Evolutionary conservation across 2,888 invertebrate genomes (phyloP), one percentile per base, ranked within the genome.

Genomic region (Nowickia ferox): DNA sequence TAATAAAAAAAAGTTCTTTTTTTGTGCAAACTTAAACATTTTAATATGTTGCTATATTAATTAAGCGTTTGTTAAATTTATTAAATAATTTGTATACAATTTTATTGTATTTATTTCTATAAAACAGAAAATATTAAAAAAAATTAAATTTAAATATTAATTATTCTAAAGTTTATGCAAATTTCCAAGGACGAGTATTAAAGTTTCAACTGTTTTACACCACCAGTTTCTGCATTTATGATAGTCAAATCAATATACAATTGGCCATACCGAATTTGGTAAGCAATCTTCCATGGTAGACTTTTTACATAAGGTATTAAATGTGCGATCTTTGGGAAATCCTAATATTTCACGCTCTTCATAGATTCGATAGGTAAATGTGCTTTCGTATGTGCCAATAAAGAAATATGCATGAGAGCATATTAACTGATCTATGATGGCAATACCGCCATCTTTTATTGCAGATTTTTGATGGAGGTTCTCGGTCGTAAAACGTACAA

Each of bases 291-390:
- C 93, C 9, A 92, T 91, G 75, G 95, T 94, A 15, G 94, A 92
- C 89, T 94, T 94, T 76, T 95, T 95, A 87, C 93, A 93, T 72
- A 93, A 90, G 85, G 96, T 94, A 92, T 99, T 99, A 91, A 98
- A 99, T 0, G 99, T 99, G 10, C 95, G 95, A 40, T 95, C 93
- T 57, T 95, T 94, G 9, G 95, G 94, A 92, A 98, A 98, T 1
- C 98, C 98, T 59, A 99, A 92, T 84, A 99, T 98, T 93, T 99
- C 99, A 40, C 99, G 94, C 91, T 99, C 99, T 92, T 99, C 99
- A 93, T 99, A 98, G 88, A 99, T 99, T 79, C 99, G 95, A 92
- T 97, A 98, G 0, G 98, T 96, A 93, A 99, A 99, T 0, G 99
- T 99, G 84, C 99, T 99, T 89, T 98, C 98, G 91, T 96, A 95